These are phyloP conservation scores for Oophaga pumilio DNA, from an alignment of 2,113 vertebrate genomes.

Conservation along the genomic window DNA sequence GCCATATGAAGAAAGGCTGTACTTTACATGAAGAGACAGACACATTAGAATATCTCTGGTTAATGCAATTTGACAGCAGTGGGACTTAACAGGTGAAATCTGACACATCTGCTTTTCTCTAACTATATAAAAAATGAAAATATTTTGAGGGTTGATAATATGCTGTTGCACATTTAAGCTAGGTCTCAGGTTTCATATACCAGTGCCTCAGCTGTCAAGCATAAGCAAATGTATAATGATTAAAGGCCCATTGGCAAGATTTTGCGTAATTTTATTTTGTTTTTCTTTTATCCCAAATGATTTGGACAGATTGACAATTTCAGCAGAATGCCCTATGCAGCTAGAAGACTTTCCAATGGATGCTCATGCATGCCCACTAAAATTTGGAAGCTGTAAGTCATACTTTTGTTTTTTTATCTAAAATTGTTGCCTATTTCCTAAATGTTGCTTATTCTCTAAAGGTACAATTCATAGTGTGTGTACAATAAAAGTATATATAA, in stretches of 20 bases:
- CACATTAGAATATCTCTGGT: constrained; percentile 22
- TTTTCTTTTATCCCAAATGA: constrained; percentile 3
- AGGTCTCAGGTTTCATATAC: constrained; percentile 3
- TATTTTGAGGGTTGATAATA: not conserved
- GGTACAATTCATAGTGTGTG: not conserved
- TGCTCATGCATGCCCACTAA: constrained; percentile 86
- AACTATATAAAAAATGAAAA: constrained; percentile 16
- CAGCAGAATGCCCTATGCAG: constrained; percentile 90
- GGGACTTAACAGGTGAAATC: constrained; percentile 32
- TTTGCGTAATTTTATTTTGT: constrained; percentile 47
- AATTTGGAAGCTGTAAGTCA: constrained; percentile 90
- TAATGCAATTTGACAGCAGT: constrained; percentile 32
- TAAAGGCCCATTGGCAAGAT: not conserved
- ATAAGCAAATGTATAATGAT: constrained; percentile 9
- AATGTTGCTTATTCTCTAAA: not conserved
- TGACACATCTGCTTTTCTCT: constrained; percentile 33
- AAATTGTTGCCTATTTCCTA: not conserved
- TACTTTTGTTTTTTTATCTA: constrained; percentile 22
- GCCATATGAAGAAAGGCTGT: constrained; percentile 40
- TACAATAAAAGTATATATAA: not conserved
- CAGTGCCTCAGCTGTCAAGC: not conserved
- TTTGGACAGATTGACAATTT: constrained; percentile 80
- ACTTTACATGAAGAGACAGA: constrained; percentile 41
- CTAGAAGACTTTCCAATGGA: constrained; percentile 92
- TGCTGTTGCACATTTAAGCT: not conserved